Evolutionary conservation across 2,888 invertebrate genomes (phyloP).

Genomic region (Volucella bombylans): DNA sequence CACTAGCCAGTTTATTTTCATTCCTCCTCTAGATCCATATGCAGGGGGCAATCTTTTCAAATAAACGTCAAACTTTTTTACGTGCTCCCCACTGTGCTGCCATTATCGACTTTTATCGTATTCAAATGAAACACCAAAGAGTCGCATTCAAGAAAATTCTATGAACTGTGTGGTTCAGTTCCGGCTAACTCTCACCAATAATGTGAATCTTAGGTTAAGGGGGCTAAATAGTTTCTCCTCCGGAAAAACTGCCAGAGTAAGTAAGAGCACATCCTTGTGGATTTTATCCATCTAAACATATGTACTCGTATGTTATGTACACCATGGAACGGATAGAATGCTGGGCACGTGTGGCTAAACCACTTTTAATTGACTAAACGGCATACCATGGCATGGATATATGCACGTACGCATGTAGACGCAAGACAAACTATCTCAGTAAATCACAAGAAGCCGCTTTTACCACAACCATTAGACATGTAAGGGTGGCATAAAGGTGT

Average conservation of each 20-base stretch:
- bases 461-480: conserved; percentile 4
- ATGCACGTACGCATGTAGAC: conserved; percentile 38
- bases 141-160: neutral
- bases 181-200: neutral
- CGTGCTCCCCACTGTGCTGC: neutral
- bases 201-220: conserved; percentile 15
- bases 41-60: conserved; percentile 9
- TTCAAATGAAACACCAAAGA: neutral
- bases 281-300: too few relatives aligned
- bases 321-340: conserved; percentile 10
- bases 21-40: neutral
- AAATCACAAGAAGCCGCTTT: conserved; percentile 56
- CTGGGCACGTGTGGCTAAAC: conserved; percentile 35
- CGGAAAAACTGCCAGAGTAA: neutral
- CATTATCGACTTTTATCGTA: neutral
- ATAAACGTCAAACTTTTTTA: neutral
- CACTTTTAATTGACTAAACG: conserved; percentile 22
- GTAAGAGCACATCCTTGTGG: too few relatives aligned
- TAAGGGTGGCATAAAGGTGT: neutral
- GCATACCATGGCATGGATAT: conserved; percentile 24
- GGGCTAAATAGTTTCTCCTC: neutral
- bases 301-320: too few relatives aligned
- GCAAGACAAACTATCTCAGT: conserved; percentile 46
- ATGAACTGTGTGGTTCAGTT: neutral
- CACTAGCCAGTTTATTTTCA: conserved; percentile 13